Conservation (phyloP, 2,113 vertebrate species). For the Antennarius striatus region DNA sequence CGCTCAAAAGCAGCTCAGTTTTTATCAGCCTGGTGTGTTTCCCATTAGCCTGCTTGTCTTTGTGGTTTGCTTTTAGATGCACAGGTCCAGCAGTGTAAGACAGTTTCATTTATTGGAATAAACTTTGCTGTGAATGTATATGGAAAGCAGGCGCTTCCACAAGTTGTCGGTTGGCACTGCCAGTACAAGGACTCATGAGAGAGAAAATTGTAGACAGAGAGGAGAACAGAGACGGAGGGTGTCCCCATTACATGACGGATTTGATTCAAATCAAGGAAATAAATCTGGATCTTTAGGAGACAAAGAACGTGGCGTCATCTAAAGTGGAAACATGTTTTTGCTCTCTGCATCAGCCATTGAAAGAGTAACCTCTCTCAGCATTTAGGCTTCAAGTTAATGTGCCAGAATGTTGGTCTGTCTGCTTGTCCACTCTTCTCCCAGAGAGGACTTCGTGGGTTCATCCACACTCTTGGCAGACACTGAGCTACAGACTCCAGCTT, state of each 20-base stretch:
- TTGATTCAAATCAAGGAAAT: constrained; percentile 69
- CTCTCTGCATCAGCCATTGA: constrained; percentile 40
- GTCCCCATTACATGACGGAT: constrained; percentile 54
- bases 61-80: constrained; percentile 64
- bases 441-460: constrained; percentile 50
- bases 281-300: constrained; percentile 55
- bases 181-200: constrained; percentile 30
- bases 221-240: constrained; percentile 35
- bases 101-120: constrained; percentile 64
- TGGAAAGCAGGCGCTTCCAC: constrained; percentile 63
- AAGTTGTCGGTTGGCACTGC: constrained; percentile 61
- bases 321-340: constrained; percentile 72
- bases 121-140: constrained; percentile 62
- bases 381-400: constrained; percentile 47
- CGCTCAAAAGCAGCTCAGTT: constrained; percentile 45
- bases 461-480: constrained; percentile 55
- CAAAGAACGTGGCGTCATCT: constrained; percentile 65
- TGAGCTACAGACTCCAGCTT: constrained; percentile 40
- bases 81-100: constrained; percentile 63
- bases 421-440: constrained; percentile 53
- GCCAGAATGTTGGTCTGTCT: constrained; percentile 45
- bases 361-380: constrained; percentile 64
- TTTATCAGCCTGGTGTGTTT: constrained; percentile 75
- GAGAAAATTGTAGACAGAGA: constrained; percentile 17
- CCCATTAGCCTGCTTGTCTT: constrained; percentile 68